Conservation (phyloP, 2,888 invertebrate species). For the Xanthorhoe spadicearia region DNA sequence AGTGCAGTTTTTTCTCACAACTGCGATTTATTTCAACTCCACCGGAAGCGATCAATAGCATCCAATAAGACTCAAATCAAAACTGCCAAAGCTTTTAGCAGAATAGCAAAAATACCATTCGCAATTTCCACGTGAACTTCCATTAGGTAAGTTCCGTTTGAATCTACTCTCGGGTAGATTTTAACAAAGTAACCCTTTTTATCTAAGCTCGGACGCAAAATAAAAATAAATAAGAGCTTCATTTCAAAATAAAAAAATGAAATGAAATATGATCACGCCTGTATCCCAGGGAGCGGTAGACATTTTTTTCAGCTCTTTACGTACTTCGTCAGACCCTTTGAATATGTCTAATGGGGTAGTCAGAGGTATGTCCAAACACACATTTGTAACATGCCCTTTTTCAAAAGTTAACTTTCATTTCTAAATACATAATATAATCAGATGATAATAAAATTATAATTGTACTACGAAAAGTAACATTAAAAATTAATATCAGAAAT, state of each 20-base stretch:
- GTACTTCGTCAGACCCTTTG: no score
- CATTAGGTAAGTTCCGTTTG: conserved; percentile 15
- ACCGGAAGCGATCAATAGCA: background rate
- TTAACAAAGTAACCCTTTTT: conserved; percentile 14
- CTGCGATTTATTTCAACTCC: background rate
- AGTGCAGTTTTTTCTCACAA: background rate
- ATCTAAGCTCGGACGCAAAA: background rate
- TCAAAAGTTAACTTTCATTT: no score
- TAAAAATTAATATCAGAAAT: no score
- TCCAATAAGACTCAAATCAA: background rate
- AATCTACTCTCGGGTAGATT: conserved; percentile 8
- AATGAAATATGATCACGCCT: no score
- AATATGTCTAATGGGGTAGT: no score
- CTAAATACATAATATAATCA: no score
- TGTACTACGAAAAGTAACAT: no score
- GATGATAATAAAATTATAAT: no score
- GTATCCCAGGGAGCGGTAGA: no score
- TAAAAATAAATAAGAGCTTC: background rate
- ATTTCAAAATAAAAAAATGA: background rate
- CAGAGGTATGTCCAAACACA: no score
- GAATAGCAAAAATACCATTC: conserved; percentile 2
- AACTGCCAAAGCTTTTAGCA: background rate
- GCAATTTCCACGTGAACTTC: conserved; percentile 16
- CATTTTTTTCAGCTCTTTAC: no score
- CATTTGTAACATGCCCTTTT: no score